phyloP scores from a whole-genome alignment of 2,113 vertebrate species.

The Dissostichus mawsoni region DNA sequence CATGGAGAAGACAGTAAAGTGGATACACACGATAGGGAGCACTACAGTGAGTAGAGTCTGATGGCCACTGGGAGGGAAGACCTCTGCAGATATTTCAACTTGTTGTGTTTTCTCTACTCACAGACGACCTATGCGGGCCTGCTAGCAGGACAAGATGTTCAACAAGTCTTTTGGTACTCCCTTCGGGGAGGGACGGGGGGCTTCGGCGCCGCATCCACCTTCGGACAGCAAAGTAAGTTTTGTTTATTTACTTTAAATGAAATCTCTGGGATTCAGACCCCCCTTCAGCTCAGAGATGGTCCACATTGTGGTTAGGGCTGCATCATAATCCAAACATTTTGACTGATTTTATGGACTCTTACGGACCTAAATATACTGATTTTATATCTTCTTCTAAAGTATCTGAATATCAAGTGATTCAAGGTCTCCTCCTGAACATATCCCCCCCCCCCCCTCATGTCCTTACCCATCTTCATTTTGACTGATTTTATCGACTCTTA shows the following conservation, averaged over 20 bases:
- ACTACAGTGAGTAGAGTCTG: too few species aligned
- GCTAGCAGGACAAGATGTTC: conserved; percentile 89
- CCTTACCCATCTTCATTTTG: too few species aligned
- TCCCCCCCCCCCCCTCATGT: too few species aligned
- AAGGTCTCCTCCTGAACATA: too few species aligned
- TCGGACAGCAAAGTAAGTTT: conserved; percentile 95
- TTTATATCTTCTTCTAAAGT: background rate
- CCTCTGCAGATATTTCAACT: background rate
- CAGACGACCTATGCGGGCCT: conserved; percentile 81
- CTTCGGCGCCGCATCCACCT: conserved; percentile 93
- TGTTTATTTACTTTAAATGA: background rate
- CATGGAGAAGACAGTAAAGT: too few species aligned
- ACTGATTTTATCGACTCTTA: background rate
- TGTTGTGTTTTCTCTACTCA: conserved; percentile 22
- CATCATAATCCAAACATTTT: background rate
- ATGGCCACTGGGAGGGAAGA: too few species aligned
- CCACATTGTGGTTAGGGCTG: background rate
- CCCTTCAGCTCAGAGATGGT: background rate
- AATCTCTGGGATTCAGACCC: background rate
- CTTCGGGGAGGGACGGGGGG: conserved; percentile 91
- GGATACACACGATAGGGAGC: too few species aligned
- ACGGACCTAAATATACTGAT: background rate
- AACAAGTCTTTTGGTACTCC: conserved; percentile 97
- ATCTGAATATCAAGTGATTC: background rate
- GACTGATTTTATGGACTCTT: too few species aligned